Evolutionary conservation across 2,797 vertebrate genomes (phyloP).

Genomic region (Alcedo quadribrachys): DNA sequence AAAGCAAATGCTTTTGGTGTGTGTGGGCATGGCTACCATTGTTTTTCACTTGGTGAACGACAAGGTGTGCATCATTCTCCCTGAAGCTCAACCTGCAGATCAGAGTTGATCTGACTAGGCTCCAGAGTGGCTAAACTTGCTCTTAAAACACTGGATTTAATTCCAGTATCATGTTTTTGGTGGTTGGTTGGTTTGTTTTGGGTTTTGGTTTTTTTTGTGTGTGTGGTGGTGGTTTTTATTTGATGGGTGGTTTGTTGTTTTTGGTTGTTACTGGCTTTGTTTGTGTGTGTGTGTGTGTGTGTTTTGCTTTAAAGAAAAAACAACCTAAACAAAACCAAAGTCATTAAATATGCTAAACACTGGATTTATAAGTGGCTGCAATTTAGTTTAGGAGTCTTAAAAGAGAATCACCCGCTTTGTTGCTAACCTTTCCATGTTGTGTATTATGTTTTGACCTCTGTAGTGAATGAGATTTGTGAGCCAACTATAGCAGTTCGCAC

Average conservation of each 20-base stretch:
- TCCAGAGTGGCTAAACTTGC: background rate
- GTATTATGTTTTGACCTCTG: background rate
- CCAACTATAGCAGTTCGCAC: accelerated
- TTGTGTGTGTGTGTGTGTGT: too few relatives aligned
- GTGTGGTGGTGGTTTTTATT: too few relatives aligned
- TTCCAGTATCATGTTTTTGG: background rate
- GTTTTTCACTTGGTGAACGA: accelerated
- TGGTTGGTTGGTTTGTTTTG: too few relatives aligned
- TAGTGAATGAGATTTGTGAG: constrained; percentile 6
- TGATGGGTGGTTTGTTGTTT: background rate
- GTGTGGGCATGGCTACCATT: accelerated
- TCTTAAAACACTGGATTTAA: background rate
- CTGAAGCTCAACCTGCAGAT: background rate
- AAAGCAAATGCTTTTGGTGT: background rate
- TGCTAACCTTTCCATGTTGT: background rate
- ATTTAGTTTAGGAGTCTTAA: background rate
- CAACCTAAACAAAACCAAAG: too few relatives aligned
- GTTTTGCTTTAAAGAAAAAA: too few relatives aligned
- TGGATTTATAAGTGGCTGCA: background rate
- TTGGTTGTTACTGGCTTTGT: background rate
- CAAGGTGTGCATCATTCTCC: accelerated
- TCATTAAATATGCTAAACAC: background rate
- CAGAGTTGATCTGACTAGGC: background rate
- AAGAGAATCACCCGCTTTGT: too few relatives aligned
- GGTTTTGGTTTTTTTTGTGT: too few relatives aligned